Conservation (phyloP, 2,113 vertebrate species). For the Cynopterus brachyotis region DNA sequence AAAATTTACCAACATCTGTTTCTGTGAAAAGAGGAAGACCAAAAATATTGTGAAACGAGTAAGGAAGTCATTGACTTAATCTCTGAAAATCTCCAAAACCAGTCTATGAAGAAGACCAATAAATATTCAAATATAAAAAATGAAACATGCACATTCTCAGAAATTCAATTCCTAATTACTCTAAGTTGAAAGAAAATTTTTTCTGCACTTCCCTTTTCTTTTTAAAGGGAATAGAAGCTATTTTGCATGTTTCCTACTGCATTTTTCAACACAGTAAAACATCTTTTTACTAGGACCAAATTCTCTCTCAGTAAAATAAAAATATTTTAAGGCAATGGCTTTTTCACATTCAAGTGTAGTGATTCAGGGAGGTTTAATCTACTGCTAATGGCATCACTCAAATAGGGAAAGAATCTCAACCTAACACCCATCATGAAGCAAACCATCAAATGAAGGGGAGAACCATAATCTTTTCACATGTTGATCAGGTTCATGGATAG, state of each 20-base stretch:
- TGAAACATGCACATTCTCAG: neutral
- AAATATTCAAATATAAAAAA: neutral
- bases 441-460: neutral
- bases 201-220: neutral
- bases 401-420: neutral
- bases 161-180: neutral
- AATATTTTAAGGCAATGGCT: neutral
- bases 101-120: neutral
- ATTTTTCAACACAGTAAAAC: conserved; percentile 9
- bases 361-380: neutral
- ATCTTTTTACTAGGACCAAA: neutral
- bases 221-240: neutral
- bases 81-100: neutral
- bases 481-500: neutral
- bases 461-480: neutral
- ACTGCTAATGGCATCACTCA: neutral
- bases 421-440: neutral
- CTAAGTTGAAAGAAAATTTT: neutral
- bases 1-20: neutral
- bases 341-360: conserved; percentile 27
- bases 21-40: neutral
- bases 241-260: neutral
- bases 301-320: conserved; percentile 14
- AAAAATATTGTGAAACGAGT: conserved; percentile 31
- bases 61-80: neutral